Percentiles rank a stretch among this genome's conserved stretches.
Conservation (phyloP, 2,797 vertebrate genomes). For the Gadopsis bispinosus region DNA sequence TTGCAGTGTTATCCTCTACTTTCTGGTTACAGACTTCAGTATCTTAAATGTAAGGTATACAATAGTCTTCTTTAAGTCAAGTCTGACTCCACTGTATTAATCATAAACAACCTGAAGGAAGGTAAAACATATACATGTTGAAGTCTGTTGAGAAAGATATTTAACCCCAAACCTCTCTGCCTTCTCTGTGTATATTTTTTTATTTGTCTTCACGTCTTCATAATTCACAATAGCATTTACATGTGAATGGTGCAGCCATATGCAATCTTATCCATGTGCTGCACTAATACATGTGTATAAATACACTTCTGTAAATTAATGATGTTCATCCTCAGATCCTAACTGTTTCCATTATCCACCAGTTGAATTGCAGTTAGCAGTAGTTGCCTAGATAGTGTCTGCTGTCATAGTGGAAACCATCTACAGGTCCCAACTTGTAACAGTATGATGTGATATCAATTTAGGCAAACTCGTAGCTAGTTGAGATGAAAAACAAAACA, state of each 20-base stretch:
- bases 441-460: constrained; percentile 6
- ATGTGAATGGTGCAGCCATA: neutral
- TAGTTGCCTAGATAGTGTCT: constrained; percentile 15
- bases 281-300: neutral
- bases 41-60: neutral
- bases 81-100: neutral
- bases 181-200: neutral
- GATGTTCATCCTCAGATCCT: constrained; percentile 19
- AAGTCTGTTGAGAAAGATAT: neutral
- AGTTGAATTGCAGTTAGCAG: constrained; percentile 40
- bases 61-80: neutral
- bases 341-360: constrained; percentile 36
- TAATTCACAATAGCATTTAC: neutral
- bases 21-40: neutral
- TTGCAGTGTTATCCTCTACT: neutral
- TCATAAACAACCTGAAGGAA: neutral
- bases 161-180: neutral
- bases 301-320: constrained; percentile 16
- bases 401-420: constrained; percentile 47
- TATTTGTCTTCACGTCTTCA: neutral
- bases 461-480: neutral
- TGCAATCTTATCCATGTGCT: constrained; percentile 6
- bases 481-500: neutral
- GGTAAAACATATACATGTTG: neutral
- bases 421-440: neutral